A percentile compares a stretch with the other conserved stretches of the same genome.
These are phyloP conservation scores for Ctenosaura bakeri DNA, from an alignment of 2,797 vertebrate genomes.

Conservation along the genomic window DNA sequence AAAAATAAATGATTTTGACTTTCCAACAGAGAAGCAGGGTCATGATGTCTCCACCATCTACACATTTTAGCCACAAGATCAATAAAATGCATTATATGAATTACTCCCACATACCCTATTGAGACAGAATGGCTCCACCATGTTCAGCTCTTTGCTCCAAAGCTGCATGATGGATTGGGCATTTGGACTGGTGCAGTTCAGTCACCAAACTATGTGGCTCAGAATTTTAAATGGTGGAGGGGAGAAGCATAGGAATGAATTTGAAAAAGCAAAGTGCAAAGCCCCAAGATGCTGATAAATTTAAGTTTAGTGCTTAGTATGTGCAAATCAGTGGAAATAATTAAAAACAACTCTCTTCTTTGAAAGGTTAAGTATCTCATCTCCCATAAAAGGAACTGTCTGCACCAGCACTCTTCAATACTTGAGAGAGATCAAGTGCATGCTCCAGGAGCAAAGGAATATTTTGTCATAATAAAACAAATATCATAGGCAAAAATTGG, in stretches of 20 bases:
- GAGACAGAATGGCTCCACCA: background rate
- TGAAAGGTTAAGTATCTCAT: slow-evolving; percentile 70
- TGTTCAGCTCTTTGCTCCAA: slow-evolving; percentile 32
- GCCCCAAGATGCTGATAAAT: slow-evolving; percentile 38
- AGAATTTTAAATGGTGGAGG: slow-evolving; percentile 50
- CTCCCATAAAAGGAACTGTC: slow-evolving; percentile 65
- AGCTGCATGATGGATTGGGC: slow-evolving; percentile 54
- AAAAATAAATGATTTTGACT: slow-evolving; percentile 74
- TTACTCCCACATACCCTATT: slow-evolving; percentile 58
- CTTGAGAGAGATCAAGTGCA: slow-evolving; percentile 66
- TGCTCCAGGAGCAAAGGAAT: slow-evolving; percentile 66
- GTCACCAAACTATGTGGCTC: slow-evolving; percentile 51
- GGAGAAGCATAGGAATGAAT: slow-evolving; percentile 15
- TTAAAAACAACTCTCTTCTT: slow-evolving; percentile 66
- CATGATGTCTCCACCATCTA: slow-evolving; percentile 48
- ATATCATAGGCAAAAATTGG: slow-evolving; percentile 41
- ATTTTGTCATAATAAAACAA: slow-evolving; percentile 65
- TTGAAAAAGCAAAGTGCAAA: slow-evolving; percentile 35
- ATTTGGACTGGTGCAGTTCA: slow-evolving; percentile 47
- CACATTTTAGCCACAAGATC: slow-evolving; percentile 75
- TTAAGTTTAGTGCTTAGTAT: slow-evolving; percentile 43
- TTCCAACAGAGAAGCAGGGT: slow-evolving; percentile 64
- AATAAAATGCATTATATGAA: slow-evolving; percentile 81
- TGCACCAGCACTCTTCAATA: slow-evolving; percentile 61
- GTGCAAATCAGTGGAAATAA: slow-evolving; percentile 61